Evolutionary conservation across 2,888 invertebrate genomes (phyloP).

Genomic region (Sphaerophoria taeniata): DNA sequence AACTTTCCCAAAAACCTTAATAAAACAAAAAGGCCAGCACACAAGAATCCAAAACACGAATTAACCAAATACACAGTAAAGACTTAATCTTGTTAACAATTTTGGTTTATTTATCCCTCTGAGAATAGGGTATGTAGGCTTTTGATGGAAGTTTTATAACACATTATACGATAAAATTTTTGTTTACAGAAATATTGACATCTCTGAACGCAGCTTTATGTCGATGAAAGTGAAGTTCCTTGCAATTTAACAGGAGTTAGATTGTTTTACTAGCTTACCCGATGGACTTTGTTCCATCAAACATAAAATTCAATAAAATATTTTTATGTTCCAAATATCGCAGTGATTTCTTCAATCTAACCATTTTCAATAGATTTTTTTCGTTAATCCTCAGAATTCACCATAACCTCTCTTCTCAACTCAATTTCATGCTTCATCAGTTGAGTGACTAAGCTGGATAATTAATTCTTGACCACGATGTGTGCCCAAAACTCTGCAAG

Average conservation of each 20-base stretch:
- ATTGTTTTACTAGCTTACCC: too few relatives aligned
- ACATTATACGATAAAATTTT: not conserved
- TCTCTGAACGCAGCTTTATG: not conserved
- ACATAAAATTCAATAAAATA: too few relatives aligned
- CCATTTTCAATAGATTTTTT: not conserved
- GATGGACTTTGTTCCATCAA: too few relatives aligned
- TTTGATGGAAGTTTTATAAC: not conserved
- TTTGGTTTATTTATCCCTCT: not conserved
- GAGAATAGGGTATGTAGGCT: constrained; percentile 38
- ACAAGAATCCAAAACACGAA: constrained; percentile 28
- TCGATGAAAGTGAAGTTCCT: not conserved
- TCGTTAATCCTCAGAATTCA: not conserved
- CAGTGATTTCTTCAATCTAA: too few relatives aligned
- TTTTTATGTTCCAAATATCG: too few relatives aligned
- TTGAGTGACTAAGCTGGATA: constrained; percentile 41
- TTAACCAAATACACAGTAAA: constrained; percentile 49
- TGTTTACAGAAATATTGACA: not conserved
- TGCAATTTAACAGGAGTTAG: too few relatives aligned
- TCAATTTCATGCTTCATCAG: constrained; percentile 32
- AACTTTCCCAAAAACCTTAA: constrained; percentile 69
- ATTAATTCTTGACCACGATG: constrained; percentile 71
- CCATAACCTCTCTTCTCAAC: not conserved
- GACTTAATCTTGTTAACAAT: constrained; percentile 43
- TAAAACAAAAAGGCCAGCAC: constrained; percentile 33
- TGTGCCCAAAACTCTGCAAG: constrained; percentile 57